phyloP scores from a whole-genome alignment of 1,140 invertebrate genomes.

The Caenorhabditis latens region DNA sequence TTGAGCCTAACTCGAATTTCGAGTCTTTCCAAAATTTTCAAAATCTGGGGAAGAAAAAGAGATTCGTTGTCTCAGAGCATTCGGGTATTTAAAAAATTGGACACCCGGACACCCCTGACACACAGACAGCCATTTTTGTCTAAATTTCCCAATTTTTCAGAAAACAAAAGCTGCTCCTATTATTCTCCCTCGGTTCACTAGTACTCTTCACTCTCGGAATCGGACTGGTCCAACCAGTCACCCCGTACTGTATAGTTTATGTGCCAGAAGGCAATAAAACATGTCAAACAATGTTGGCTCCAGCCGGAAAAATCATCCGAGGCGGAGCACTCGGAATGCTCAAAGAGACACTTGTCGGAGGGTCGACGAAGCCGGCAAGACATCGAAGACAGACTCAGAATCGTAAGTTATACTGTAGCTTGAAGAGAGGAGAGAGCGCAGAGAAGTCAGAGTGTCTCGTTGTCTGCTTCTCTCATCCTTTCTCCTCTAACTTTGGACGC shows the following conservation, averaged over 20 bases:
- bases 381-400: conserved; percentile 66
- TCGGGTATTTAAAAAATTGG: no score
- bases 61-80: no score
- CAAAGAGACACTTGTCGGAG: conserved; percentile 69
- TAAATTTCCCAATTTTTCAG: not conserved
- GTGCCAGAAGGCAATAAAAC: conserved; percentile 80
- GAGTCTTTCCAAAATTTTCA: no score
- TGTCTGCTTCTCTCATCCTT: no score
- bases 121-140: no score
- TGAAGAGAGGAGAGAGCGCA: no score
- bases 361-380: conserved; percentile 70
- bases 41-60: no score
- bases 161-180: conserved; percentile 84
- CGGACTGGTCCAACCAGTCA: conserved; percentile 92
- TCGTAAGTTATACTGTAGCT: conserved; percentile 58
- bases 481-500: no score
- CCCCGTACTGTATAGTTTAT: conserved; percentile 86
- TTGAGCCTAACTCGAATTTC: no score
- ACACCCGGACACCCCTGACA: no score
- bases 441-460: no score
- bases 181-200: conserved; percentile 93
- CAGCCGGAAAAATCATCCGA: conserved; percentile 72
- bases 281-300: conserved; percentile 70
- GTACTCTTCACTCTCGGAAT: conserved; percentile 95
- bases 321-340: conserved; percentile 74